Evolutionary conservation across 2,113 vertebrate genomes (phyloP).

Genomic region (Nicator chloris): DNA sequence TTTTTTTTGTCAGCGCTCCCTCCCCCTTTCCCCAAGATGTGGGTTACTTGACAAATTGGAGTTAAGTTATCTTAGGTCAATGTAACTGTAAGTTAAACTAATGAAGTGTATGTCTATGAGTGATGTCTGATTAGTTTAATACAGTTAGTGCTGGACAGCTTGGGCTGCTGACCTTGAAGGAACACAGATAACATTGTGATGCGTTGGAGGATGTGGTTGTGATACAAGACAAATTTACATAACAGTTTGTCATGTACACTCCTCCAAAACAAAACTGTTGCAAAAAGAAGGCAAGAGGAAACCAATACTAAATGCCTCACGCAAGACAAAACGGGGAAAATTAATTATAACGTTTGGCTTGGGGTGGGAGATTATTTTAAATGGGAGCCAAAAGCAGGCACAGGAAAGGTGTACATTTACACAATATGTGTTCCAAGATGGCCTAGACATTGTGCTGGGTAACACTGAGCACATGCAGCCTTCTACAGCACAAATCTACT

Average conservation of each 20-base stretch:
- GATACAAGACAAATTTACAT: constrained; percentile 58
- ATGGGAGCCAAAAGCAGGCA: constrained; percentile 33
- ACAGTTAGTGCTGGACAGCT: constrained; percentile 64
- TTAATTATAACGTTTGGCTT: constrained; percentile 17
- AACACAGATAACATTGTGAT: constrained; percentile 70
- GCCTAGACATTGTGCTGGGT: background rate
- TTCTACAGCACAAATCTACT: background rate
- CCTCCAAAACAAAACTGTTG: constrained; percentile 58
- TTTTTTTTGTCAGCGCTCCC: background rate
- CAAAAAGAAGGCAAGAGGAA: constrained; percentile 40
- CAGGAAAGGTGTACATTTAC: background rate
- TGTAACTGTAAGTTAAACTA: constrained; percentile 69
- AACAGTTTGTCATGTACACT: constrained; percentile 59
- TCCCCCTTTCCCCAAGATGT: constrained; percentile 29
- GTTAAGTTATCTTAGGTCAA: constrained; percentile 69
- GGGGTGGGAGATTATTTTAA: constrained; percentile 34
- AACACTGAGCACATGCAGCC: constrained; percentile 1
- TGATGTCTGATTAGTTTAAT: constrained; percentile 70
- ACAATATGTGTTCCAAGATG: background rate
- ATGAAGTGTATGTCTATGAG: constrained; percentile 65
- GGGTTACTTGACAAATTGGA: constrained; percentile 68
- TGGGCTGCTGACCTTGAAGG: constrained; percentile 67
- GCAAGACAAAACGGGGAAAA: background rate
- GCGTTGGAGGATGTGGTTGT: constrained; percentile 55
- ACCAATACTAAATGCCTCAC: background rate